Conservation (phyloP, 1,140 invertebrate genomes). For the Marisa cornuarietis region DNA sequence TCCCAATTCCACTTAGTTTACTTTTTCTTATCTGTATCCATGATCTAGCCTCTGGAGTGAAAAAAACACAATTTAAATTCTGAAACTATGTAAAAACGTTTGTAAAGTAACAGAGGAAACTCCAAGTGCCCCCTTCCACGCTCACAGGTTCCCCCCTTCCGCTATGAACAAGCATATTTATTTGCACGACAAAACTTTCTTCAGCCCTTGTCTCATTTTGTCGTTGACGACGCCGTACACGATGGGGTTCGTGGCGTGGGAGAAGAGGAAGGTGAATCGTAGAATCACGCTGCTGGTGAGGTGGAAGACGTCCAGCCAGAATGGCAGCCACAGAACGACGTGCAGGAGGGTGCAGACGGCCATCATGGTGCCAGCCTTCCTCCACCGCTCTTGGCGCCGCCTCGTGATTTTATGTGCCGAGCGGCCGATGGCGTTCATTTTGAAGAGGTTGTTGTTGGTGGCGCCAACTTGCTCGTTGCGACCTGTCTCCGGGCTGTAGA, state of each 20-base stretch:
- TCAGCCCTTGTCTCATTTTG: slow-evolving; percentile 8
- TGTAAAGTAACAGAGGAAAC: no score
- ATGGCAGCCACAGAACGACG: slow-evolving; percentile 25
- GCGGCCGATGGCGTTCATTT: not conserved
- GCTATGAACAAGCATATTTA: no score
- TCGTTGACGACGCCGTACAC: slow-evolving; percentile 19
- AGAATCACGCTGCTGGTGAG: not conserved
- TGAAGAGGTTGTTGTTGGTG: not conserved
- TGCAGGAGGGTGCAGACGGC: slow-evolving; percentile 21
- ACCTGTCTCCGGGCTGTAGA: no score
- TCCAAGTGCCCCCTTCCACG: no score
- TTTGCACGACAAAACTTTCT: not conserved
- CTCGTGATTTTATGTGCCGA: no score
- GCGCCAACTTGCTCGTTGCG: no score
- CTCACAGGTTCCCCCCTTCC: no score
- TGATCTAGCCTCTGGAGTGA: no score
- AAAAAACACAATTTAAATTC: no score
- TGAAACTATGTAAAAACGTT: no score
- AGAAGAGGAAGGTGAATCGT: slow-evolving; percentile 16
- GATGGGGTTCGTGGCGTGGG: slow-evolving; percentile 22
- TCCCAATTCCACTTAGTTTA: no score
- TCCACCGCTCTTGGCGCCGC: not conserved
- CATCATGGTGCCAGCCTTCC: slow-evolving; percentile 23
- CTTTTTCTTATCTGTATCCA: no score
- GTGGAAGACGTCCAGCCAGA: slow-evolving; percentile 23